Conservation (phyloP, 1,140 invertebrate species). For the Drosophila pectinifera region DNA sequence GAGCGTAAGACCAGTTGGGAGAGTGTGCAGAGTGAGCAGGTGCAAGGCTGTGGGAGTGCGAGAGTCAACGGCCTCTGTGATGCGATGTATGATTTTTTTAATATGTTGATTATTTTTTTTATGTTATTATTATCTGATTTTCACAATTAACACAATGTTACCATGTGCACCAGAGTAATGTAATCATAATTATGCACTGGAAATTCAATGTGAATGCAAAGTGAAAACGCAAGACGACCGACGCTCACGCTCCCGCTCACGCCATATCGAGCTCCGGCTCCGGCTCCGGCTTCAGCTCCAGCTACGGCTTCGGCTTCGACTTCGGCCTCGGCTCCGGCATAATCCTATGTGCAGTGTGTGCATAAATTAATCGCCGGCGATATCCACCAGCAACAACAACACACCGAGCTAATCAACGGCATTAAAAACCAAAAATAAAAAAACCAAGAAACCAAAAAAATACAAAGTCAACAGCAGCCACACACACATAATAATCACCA, state of each 20-base stretch:
- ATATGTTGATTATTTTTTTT: conserved; percentile 1
- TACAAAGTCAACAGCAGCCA: conserved; percentile 28
- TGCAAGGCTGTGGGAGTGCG: conserved; percentile 6
- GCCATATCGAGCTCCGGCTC: conserved; percentile 15
- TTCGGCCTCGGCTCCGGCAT: too few relatives aligned
- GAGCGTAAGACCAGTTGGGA: conserved; percentile 4
- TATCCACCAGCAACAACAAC: conserved; percentile 35
- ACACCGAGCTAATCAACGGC: conserved; percentile 43
- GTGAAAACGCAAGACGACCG: conserved; percentile 64
- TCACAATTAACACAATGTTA: conserved; percentile 42
- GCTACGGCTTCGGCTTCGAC: too few relatives aligned
- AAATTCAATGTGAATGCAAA: conserved; percentile 76
- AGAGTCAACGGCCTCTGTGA: background rate
- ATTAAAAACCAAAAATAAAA: conserved; percentile 6
- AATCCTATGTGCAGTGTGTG: conserved; percentile 15
- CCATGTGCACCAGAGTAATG: conserved; percentile 40
- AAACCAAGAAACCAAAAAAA: conserved; percentile 17
- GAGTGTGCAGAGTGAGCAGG: background rate
- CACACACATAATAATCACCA: conserved; percentile 28
- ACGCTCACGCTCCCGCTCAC: conserved; percentile 30
- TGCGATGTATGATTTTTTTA: conserved; percentile 2
- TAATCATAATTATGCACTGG: conserved; percentile 62
- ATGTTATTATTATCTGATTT: conserved; percentile 7
- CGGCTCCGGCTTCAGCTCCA: too few relatives aligned
- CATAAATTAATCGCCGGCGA: conserved; percentile 51